phyloP scores from a whole-genome alignment of 2,113 vertebrate species.

The Tinamus guttatus region DNA sequence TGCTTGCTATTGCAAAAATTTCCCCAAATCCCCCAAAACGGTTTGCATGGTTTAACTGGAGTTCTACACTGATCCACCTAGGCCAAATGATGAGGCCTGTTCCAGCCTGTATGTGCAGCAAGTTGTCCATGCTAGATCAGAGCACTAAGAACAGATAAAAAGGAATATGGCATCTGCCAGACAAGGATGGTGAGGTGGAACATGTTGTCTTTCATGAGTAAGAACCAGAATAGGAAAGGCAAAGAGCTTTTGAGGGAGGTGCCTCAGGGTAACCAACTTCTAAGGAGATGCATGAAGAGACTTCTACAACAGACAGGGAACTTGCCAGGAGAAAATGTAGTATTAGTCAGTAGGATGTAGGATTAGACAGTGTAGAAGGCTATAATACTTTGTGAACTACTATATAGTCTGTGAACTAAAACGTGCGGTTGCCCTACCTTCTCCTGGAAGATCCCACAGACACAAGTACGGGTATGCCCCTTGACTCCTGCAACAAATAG shows the following conservation, averaged over 20 bases:
- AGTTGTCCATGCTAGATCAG: neutral
- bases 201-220: too few relatives aligned
- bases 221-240: too few relatives aligned
- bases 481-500: neutral
- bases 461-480: neutral
- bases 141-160: neutral
- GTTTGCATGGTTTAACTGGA: neutral
- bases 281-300: too few relatives aligned
- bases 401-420: neutral
- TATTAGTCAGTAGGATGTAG: too few relatives aligned
- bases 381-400: neutral
- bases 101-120: neutral
- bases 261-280: too few relatives aligned
- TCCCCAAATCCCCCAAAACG: too few relatives aligned
- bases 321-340: too few relatives aligned
- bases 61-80: neutral
- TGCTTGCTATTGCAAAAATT: neutral
- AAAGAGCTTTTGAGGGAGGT: too few relatives aligned
- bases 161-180: neutral
- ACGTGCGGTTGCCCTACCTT: neutral
- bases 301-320: too few relatives aligned
- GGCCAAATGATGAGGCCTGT: neutral
- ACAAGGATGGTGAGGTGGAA: neutral
- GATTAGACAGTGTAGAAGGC: neutral
- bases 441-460: neutral